Percentiles rank a stretch among this genome's conserved stretches.
phyloP scores from a whole-genome alignment of 2,888 invertebrate species.

The Tiphia femorata region DNA sequence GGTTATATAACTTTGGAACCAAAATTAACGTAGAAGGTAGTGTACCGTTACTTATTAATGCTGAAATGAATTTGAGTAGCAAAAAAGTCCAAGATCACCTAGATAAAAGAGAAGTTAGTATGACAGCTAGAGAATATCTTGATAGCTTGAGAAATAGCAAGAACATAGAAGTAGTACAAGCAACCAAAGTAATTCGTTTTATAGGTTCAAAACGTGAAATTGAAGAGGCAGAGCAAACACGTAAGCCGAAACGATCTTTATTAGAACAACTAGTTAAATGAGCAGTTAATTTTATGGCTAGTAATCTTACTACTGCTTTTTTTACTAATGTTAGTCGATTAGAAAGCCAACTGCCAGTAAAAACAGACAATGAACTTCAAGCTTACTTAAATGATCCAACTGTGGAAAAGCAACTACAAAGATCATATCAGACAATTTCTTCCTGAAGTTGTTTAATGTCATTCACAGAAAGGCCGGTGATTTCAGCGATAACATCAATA shows the following conservation, averaged over 20 bases:
- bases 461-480: slow-evolving; percentile 19
- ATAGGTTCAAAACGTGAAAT: slow-evolving; percentile 29
- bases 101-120: slow-evolving; percentile 28
- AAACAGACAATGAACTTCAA: slow-evolving; percentile 1
- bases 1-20: slow-evolving; percentile 14
- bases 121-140: slow-evolving; percentile 35
- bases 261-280: slow-evolving; percentile 8
- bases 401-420: neutral
- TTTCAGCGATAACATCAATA: slow-evolving; percentile 18
- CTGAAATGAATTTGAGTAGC: slow-evolving; percentile 14
- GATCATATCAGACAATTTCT: slow-evolving; percentile 4
- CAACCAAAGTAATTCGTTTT: slow-evolving; percentile 32
- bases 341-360: slow-evolving; percentile 6
- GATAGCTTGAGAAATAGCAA: slow-evolving; percentile 21
- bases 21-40: slow-evolving; percentile 13
- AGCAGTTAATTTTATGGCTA: slow-evolving; percentile 1
- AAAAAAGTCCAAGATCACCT: slow-evolving; percentile 9
- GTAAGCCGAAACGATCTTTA: slow-evolving; percentile 19
- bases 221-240: slow-evolving; percentile 27
- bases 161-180: slow-evolving; percentile 30
- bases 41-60: slow-evolving; percentile 14
- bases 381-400: slow-evolving; percentile 6
- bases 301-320: slow-evolving; percentile 2
- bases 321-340: slow-evolving; percentile 2
- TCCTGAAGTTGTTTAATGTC: slow-evolving; percentile 21